Conservation (phyloP, 35 echinoderm and acorn worm genomes). For the Heliocidaris erythrogramma region DNA sequence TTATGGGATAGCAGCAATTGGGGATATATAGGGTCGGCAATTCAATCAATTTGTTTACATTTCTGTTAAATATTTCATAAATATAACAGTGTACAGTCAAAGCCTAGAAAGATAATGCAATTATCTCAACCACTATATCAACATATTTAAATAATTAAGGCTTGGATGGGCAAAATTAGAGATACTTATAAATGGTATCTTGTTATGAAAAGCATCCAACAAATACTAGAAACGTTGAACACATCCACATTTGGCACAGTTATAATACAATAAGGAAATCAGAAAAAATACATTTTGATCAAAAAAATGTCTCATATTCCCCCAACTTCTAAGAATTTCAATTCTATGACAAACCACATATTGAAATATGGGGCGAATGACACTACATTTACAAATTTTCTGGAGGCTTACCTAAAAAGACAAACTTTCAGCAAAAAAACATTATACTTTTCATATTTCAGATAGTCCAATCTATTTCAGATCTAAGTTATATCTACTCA, state of each 20-base stretch:
- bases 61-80: neutral
- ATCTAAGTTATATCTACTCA: neutral
- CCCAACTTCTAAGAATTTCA: neutral
- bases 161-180: neutral
- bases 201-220: neutral
- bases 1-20: too few relatives aligned
- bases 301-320: neutral
- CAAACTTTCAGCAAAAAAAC: neutral
- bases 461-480: neutral
- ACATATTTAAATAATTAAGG: neutral
- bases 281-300: neutral
- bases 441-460: neutral
- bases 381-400: neutral
- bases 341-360: neutral
- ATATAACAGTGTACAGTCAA: neutral
- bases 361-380: neutral
- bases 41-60: too few relatives aligned
- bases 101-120: neutral
- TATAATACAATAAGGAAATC: neutral
- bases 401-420: neutral
- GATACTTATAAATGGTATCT: neutral
- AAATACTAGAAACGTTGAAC: neutral
- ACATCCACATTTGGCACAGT: neutral
- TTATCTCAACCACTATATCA: neutral
- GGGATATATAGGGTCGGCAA: too few relatives aligned